Percentiles rank a stretch among this genome's conserved stretches.
Conservation (phyloP, 2,888 invertebrate species). For the Oegoconia quadripuncta region DNA sequence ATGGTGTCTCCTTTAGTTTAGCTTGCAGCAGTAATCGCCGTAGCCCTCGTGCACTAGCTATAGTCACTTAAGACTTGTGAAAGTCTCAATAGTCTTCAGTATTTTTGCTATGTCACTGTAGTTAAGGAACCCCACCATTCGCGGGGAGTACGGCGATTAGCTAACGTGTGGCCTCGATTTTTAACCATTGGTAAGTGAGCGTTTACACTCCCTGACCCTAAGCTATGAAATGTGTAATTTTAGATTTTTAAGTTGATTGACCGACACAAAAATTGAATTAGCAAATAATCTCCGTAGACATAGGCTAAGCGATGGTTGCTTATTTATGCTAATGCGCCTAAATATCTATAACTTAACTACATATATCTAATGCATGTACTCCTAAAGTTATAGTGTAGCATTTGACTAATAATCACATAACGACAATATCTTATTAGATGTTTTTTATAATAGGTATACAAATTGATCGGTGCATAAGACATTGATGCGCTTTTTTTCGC, state of each 20-base stretch:
- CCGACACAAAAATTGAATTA: constrained; percentile 29
- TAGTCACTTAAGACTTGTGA: neutral
- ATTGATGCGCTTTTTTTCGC: constrained; percentile 14
- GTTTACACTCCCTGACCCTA: constrained; percentile 55
- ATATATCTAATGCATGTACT: constrained; percentile 48
- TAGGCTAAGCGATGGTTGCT: constrained; percentile 50
- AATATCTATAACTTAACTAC: constrained; percentile 36
- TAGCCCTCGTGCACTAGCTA: constrained; percentile 28
- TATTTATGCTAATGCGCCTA: constrained; percentile 34
- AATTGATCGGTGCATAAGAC: constrained; percentile 43
- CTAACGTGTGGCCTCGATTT: constrained; percentile 71
- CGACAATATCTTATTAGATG: constrained; percentile 40
- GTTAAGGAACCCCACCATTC: neutral
- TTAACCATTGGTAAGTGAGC: constrained; percentile 48
- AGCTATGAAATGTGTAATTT: constrained; percentile 75
- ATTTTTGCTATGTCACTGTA: too few species aligned
- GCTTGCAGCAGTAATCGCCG: constrained; percentile 51
- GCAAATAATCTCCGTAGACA: constrained; percentile 32
- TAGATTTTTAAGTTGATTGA: constrained; percentile 27
- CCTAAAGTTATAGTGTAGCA: constrained; percentile 42
- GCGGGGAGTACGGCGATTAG: constrained; percentile 49
- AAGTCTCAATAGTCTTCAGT: too few species aligned
- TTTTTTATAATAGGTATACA: constrained; percentile 37
- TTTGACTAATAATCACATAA: constrained; percentile 39
- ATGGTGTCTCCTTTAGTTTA: constrained; percentile 66